Evolutionary conservation across 2,888 invertebrate genomes (phyloP).

Genomic region (Acrobasis suavella): DNA sequence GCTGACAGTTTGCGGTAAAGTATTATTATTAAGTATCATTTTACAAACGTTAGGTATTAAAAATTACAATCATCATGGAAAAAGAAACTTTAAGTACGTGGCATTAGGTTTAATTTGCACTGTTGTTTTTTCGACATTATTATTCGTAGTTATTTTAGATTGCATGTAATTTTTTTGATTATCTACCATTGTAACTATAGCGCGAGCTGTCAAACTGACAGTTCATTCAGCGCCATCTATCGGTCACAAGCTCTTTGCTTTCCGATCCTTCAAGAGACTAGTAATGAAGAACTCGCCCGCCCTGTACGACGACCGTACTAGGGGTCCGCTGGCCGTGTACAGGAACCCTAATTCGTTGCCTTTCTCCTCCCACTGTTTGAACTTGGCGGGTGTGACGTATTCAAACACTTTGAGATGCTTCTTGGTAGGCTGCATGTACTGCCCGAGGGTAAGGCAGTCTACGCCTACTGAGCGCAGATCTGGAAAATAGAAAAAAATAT

Average conservation of each 20-base stretch:
- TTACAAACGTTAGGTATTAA: too few relatives aligned
- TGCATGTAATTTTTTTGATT: too few relatives aligned
- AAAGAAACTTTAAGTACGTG: too few relatives aligned
- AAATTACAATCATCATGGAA: too few relatives aligned
- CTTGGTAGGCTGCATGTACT: slow-evolving; percentile 99
- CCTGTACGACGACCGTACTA: slow-evolving; percentile 97
- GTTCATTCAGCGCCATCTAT: slow-evolving; percentile 24
- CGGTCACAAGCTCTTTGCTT: slow-evolving; percentile 63
- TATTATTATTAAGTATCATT: too few relatives aligned
- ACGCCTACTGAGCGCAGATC: slow-evolving; percentile 92
- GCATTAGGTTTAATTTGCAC: too few relatives aligned
- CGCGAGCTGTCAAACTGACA: neutral
- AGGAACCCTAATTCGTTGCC: slow-evolving; percentile 95
- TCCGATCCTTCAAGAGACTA: slow-evolving; percentile 87
- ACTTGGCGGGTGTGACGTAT: slow-evolving; percentile 98
- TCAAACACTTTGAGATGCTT: slow-evolving; percentile 96
- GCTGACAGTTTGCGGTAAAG: too few relatives aligned
- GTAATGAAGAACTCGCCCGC: slow-evolving; percentile 98
- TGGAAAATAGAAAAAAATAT: slow-evolving; percentile 46
- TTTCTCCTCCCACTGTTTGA: slow-evolving; percentile 90
- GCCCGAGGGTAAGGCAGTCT: slow-evolving; percentile 98
- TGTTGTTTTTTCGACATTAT: too few relatives aligned
- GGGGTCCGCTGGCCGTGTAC: slow-evolving; percentile 98
- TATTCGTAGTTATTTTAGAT: too few relatives aligned
- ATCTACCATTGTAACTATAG: neutral